Evolutionary conservation across 2,113 vertebrate genomes (phyloP).

Genomic region (Herpailurus yagouaroundi): DNA sequence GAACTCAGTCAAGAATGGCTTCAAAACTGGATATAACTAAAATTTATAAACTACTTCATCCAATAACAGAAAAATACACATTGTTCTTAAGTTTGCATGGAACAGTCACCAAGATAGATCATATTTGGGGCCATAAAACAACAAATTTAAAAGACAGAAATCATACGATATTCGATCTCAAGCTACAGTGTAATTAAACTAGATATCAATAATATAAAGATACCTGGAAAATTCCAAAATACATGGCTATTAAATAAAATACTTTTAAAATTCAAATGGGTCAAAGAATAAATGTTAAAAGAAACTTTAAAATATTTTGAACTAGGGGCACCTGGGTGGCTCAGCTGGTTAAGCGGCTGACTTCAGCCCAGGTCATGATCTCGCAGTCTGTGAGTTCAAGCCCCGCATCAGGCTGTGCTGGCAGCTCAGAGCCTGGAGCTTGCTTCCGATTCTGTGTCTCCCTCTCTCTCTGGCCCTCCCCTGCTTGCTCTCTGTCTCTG

Average conservation of each 20-base stretch:
- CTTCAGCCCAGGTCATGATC: too few relatives aligned
- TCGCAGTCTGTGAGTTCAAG: too few relatives aligned
- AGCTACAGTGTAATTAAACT: background rate
- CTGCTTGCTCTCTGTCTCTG: too few relatives aligned
- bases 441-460: too few relatives aligned
- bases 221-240: background rate
- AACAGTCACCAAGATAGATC: background rate
- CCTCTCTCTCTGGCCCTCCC: too few relatives aligned
- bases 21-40: background rate
- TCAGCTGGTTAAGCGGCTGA: too few relatives aligned
- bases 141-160: background rate
- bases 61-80: background rate
- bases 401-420: too few relatives aligned
- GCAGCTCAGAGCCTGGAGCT: too few relatives aligned
- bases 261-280: background rate
- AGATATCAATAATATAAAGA: background rate
- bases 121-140: background rate
- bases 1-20: background rate
- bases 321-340: background rate
- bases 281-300: background rate
- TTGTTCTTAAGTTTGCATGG: background rate
- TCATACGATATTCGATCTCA: background rate
- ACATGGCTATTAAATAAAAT: background rate
- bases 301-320: background rate
- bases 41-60: background rate